Evolutionary conservation across 2,888 invertebrate genomes (phyloP).

Genomic region (Apantesis nais): DNA sequence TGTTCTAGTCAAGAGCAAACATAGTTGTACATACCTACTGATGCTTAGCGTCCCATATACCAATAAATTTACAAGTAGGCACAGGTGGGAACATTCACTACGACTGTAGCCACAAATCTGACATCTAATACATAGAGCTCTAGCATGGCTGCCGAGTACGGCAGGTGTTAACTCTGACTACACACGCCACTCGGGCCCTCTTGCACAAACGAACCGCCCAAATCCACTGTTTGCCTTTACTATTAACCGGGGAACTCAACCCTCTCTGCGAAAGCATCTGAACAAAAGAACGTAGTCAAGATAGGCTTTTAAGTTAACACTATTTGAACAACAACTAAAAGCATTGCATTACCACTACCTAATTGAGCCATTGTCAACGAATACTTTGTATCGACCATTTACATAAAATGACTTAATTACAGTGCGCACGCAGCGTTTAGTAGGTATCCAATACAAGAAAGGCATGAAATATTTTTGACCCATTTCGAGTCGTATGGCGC

Average conservation of each 20-base stretch:
- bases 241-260: constrained; percentile 62
- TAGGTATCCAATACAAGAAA: constrained; percentile 71
- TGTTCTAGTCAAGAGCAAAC: constrained; percentile 24
- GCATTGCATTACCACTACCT: constrained; percentile 63
- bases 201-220: constrained; percentile 82
- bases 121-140: constrained; percentile 61
- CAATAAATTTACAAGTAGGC: constrained; percentile 57
- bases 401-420: constrained; percentile 78
- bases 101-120: constrained; percentile 59
- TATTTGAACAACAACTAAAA: constrained; percentile 72
- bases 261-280: constrained; percentile 57
- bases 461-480: constrained; percentile 81
- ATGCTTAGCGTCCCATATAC: constrained; percentile 51
- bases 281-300: constrained; percentile 57
- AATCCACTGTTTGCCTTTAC: constrained; percentile 72
- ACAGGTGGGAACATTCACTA: constrained; percentile 67
- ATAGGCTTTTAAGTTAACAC: constrained; percentile 57
- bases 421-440: constrained; percentile 57
- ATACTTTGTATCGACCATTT: constrained; percentile 29
- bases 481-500: constrained; percentile 78
- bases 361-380: constrained; percentile 53
- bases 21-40: constrained; percentile 20
- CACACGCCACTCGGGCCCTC: constrained; percentile 57
- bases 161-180: constrained; percentile 78
- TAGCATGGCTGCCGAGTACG: constrained; percentile 68